Evolutionary conservation across 1,140 invertebrate species (phyloP).

Genomic region (Medauroidea extradentata): DNA sequence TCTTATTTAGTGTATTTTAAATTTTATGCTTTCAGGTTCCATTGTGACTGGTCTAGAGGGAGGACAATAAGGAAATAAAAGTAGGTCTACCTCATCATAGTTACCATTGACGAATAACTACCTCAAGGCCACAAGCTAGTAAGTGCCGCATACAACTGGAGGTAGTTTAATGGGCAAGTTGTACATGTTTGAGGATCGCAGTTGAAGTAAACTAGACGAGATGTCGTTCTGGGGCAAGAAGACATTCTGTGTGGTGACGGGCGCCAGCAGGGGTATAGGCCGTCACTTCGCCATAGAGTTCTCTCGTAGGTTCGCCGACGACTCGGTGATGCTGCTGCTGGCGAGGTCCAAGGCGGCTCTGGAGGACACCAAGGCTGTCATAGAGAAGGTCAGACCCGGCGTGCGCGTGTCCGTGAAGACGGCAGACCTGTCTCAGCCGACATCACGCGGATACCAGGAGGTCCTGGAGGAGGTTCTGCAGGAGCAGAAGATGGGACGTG

Average conservation of each 20-base stretch:
- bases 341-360: slow-evolving; percentile 65
- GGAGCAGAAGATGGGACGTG: slow-evolving; percentile 33
- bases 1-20: no score
- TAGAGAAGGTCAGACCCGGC: slow-evolving; percentile 44
- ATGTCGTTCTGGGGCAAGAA: slow-evolving; percentile 42
- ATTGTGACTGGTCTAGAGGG: no score
- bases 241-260: slow-evolving; percentile 65
- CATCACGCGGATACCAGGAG: slow-evolving; percentile 45
- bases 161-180: no score
- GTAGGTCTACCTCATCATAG: no score
- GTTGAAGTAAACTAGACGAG: no score
- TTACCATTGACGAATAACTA: no score
- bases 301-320: slow-evolving; percentile 52
- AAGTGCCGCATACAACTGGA: no score
- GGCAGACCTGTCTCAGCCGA: slow-evolving; percentile 53
- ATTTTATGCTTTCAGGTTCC: no score
- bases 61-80: no score
- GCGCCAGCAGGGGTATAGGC: slow-evolving; percentile 86
- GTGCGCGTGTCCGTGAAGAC: slow-evolving; percentile 43
- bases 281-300: slow-evolving; percentile 67
- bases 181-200: no score
- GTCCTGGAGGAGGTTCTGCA: slow-evolving; percentile 45
- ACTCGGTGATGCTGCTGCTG: slow-evolving; percentile 68
- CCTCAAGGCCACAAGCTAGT: no score
- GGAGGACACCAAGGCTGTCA: slow-evolving; percentile 54